Conservation (phyloP, 2,113 vertebrate species). For the Zootoca vivipara region DNA sequence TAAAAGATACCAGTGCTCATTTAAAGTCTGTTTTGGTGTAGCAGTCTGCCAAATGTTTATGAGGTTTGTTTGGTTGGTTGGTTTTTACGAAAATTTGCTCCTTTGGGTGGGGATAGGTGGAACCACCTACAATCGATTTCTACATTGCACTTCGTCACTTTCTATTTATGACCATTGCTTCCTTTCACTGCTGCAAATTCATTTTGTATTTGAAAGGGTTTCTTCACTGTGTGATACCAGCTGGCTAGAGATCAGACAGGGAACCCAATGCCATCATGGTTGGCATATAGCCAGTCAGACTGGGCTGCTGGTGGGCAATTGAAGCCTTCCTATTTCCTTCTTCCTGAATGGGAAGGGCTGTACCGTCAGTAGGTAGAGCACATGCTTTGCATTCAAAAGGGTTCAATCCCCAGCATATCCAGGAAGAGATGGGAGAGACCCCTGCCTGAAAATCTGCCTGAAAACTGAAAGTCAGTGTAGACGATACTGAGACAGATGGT, state of each 20-base stretch:
- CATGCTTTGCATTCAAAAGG: too few relatives aligned
- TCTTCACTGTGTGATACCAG: not conserved
- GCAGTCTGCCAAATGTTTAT: not conserved
- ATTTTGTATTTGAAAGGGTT: not conserved
- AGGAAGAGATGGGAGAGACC: too few relatives aligned
- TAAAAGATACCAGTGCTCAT: not conserved
- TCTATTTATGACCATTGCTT: not conserved
- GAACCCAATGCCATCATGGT: not conserved
- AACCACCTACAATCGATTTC: not conserved
- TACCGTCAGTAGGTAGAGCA: too few relatives aligned
- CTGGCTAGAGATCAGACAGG: not conserved
- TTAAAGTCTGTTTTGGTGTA: not conserved
- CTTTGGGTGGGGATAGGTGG: too few relatives aligned
- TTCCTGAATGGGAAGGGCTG: not conserved
- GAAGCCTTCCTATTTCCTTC: not conserved
- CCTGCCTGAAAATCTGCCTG: too few relatives aligned
- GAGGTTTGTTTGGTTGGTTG: not conserved
- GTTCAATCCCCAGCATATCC: too few relatives aligned
- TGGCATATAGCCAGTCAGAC: not conserved
- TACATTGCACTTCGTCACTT: not conserved
- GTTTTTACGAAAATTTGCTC: not conserved
- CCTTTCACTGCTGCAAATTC: not conserved
- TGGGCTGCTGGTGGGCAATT: not conserved
- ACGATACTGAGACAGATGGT: too few relatives aligned
- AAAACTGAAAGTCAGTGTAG: too few relatives aligned